phyloP scores from a whole-genome alignment of 2,113 vertebrate genomes.

The Salvator merianae region DNA sequence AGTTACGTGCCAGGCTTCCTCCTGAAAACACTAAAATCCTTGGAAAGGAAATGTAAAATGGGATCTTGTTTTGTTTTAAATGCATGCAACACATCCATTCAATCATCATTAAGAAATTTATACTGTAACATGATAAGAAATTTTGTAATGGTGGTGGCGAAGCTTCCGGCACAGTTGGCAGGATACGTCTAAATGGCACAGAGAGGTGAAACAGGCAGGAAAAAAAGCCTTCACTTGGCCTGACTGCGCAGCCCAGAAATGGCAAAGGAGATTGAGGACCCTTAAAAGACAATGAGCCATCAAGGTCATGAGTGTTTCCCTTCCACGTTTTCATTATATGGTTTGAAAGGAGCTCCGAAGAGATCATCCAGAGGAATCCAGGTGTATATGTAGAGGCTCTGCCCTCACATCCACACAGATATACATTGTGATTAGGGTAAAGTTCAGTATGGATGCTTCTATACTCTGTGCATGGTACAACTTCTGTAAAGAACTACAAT shows the following conservation, averaged over 20 bases:
- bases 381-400: not conserved
- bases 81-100: not conserved
- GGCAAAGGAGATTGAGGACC: not conserved
- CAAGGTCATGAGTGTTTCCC: not conserved
- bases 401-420: not conserved
- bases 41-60: conserved; percentile 11
- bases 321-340: not conserved
- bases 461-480: not conserved
- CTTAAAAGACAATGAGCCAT: not conserved
- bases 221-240: not conserved
- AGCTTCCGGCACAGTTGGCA: not conserved
- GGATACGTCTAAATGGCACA: not conserved
- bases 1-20: not conserved
- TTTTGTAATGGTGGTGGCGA: not conserved
- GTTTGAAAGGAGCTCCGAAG: not conserved
- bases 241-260: not conserved
- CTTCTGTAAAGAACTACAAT: not conserved
- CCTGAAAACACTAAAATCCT: not conserved
- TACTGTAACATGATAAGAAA: not conserved
- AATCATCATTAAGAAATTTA: not conserved
- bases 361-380: not conserved
- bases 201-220: not conserved
- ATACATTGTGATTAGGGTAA: not conserved
- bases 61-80: not conserved
- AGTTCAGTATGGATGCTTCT: not conserved